A percentile compares a stretch with the other conserved stretches of the same genome.
Conservation (phyloP, 2,797 vertebrate species). For the Rhinichthys osculus region DNA sequence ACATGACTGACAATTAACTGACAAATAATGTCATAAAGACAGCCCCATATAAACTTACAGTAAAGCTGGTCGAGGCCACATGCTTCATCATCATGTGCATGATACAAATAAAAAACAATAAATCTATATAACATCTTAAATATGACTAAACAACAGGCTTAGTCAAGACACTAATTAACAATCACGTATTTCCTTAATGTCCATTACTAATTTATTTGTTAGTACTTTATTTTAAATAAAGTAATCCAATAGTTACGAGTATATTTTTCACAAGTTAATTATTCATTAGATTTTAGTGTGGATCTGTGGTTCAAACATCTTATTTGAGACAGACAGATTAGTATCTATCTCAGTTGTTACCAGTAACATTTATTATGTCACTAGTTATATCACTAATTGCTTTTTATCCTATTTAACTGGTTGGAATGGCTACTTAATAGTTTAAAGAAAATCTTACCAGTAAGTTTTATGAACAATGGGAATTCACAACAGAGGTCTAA, state of each 20-base stretch:
- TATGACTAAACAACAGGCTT: not conserved
- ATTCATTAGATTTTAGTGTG: not conserved
- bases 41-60: not conserved
- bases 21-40: not conserved
- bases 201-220: not conserved
- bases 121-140: not conserved
- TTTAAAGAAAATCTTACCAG: not conserved
- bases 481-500: not conserved
- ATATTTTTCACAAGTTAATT: not conserved
- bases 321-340: not conserved
- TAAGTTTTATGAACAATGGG: not conserved
- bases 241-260: not conserved
- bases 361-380: not conserved
- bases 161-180: not conserved
- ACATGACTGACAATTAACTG: constrained; percentile 1
- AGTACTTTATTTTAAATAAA: not conserved
- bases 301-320: not conserved
- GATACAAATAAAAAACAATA: not conserved
- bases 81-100: constrained; percentile 7
- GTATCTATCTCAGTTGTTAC: not conserved
- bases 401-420: not conserved
- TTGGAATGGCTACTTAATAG: not conserved
- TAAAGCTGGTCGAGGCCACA: not conserved
- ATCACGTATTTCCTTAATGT: not conserved
- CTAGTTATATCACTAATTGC: not conserved